Base-by-base conservation (phyloP, 2,113 vertebrate genomes). In the Indicator maculatus region DNA sequence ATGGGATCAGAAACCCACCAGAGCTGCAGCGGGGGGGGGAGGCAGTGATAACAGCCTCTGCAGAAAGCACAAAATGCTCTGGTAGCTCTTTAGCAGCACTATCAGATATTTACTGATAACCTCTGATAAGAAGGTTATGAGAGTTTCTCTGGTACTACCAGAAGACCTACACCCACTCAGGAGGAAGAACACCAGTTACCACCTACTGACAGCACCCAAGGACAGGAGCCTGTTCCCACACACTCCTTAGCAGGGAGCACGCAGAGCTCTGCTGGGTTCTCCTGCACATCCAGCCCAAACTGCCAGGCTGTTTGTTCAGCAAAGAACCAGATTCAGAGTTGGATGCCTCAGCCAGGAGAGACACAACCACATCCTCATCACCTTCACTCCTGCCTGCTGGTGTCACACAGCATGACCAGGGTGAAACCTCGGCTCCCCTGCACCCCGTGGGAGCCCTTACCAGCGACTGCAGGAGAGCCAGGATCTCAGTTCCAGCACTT, bases 401-500 rank as follows among this genome's bases (percentile, higher is more conserved):
- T 5, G 33, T 20, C 12, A 21, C 31, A 30, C 21, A 38, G 13
- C 55, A 33, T 20, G 20, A 21, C 60, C 9, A 26, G 11, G 55
- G 81, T 65, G 67, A 85, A 73, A 86, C 56, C 77, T 61, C 5
- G 14, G 90, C 90, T 96, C 86, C 81, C 31, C 89, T 83, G 91
- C 52, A 91, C 60, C 76, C 71, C 2, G 0, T 63, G 69, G 89
- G 75, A 95, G 85, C 88, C 88, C 82, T 95, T 95, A 93, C 75
- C 89, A 95, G 56, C 80, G 52, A 80, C 3, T 86, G 85, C 88
- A 89, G 72, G 88, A 95, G 52, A 86, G 47, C 79, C 91, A 95
- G 88, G 72, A 93, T 71, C 80, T 95, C 89, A 91, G 38, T 70
- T 93, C 74, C 84, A 92, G 91, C 72, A 89, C 47, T 94, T 86